These are phyloP conservation scores for Epicampocera succincta DNA, from an alignment of 2,888 invertebrate genomes.

Conservation along the genomic window DNA sequence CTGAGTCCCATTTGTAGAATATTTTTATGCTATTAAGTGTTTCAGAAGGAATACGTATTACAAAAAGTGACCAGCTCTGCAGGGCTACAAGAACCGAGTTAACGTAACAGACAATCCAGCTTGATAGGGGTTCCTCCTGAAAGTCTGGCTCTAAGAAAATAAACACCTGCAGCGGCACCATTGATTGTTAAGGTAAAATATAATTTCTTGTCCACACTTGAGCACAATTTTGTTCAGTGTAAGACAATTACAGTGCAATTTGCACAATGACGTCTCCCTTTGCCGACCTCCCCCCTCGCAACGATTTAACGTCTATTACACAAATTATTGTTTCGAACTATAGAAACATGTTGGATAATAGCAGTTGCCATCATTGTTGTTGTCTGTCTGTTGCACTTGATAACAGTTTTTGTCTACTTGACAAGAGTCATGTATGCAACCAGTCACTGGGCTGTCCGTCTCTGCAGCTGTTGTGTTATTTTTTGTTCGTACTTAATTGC, in stretches of 20 bases:
- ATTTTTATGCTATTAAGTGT: no score
- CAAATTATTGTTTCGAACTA: slow-evolving; percentile 27
- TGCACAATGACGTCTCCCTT: slow-evolving; percentile 11
- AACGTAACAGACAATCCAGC: no score
- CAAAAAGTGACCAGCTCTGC: no score
- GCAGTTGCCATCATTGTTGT: slow-evolving; percentile 3
- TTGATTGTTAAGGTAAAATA: no score
- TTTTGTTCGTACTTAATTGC: slow-evolving; percentile 41
- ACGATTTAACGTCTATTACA: slow-evolving; percentile 1
- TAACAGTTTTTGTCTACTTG: slow-evolving; percentile 6
- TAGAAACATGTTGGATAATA: slow-evolving; percentile 22
- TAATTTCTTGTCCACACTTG: no score
- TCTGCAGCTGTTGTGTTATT: slow-evolving; percentile 2
- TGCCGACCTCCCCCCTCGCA: background rate
- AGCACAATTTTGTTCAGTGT: background rate
- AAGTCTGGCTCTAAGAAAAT: no score
- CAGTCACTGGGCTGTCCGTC: slow-evolving; percentile 1
- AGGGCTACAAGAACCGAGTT: no score
- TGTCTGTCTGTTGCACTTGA: slow-evolving; percentile 4
- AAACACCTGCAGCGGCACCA: no score
- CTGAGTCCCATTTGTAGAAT: no score
- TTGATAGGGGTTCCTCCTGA: no score
- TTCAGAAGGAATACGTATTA: no score
- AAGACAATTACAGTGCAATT: background rate
- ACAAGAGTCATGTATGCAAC: slow-evolving; percentile 31